Evolutionary conservation across 2,888 invertebrate genomes (phyloP), one percentile per base, ranked within the genome.

Genomic region (Chalcosyrphus nemorum): DNA sequence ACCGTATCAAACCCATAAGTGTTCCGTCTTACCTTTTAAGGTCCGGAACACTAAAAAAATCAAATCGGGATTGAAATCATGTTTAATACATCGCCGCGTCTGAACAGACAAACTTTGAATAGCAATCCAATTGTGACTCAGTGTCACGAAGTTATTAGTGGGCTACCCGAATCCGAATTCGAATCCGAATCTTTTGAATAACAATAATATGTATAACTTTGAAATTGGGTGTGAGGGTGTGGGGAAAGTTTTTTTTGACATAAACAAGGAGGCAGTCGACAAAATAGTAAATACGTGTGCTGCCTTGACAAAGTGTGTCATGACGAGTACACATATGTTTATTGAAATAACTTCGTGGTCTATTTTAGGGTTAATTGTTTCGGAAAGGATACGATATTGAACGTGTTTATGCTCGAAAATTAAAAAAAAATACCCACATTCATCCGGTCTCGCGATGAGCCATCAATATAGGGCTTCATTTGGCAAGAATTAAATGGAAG

Each of bases 171-270:
- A n/a, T n/a, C n/a, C n/a, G n/a, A n/a, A n/a, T n/a, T n/a, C n/a
- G n/a, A n/a, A n/a, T n/a, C n/a, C n/a, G n/a, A n/a, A 19, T 38
- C 45, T 63, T 74, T 75, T 65, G 65, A 65, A 75, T 75, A 57
- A 45, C 65, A 75, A 75, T 61, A 63, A 56, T 2, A n/a, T n/a
- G n/a, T n/a, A 38, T 5, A 27, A 41, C 7, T 21, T 1, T 41
- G n/a, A 65, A 50, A 29, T 54, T 32, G 56, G 68, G 43, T 38
- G 50, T 35, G 57, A 71, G 47, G 6, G 32, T 52, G 50, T 41
- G 61, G 57, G 61, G 72, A 72, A 61, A 61, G 61, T 72, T 72
- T 72, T 13, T 72, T 72, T 72, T 13, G 17, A 43, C 32, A 61
- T 29, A 29, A 41, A 61, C 13, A 35, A 38, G 57, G 57, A 43